Percentiles rank a stretch among this genome's conserved stretches.
Evolutionary conservation across 2,113 vertebrate genomes (phyloP).

Genomic region (Trogon surrucura): DNA sequence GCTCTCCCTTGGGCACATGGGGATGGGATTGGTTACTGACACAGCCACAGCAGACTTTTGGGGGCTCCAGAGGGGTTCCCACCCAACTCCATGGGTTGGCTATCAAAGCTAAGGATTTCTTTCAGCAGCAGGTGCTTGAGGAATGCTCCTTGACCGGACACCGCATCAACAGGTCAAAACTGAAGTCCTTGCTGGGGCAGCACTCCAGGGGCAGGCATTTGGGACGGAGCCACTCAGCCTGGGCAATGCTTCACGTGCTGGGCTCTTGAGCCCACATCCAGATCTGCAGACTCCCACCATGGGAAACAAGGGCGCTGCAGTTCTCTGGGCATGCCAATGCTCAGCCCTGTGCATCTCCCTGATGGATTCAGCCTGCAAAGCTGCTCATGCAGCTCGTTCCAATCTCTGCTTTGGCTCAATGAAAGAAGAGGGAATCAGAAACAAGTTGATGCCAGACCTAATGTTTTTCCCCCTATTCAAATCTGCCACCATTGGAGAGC

Average conservation of each 20-base stretch:
- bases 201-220: not conserved
- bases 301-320: not conserved
- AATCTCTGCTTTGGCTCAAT: not conserved
- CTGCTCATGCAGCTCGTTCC: not conserved
- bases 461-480: not conserved
- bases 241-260: not conserved
- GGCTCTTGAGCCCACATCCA: rapidly evolving
- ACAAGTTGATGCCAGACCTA: not conserved
- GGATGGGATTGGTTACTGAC: not conserved
- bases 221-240: rapidly evolving
- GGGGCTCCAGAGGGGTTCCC: not conserved
- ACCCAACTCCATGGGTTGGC: not conserved
- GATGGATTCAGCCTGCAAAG: not conserved
- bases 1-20: rapidly evolving
- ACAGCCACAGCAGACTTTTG: not conserved
- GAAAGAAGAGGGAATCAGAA: not conserved
- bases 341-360: not conserved
- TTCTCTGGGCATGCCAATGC: not conserved
- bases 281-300: not conserved
- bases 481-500: rapidly evolving
- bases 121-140: not conserved
- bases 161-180: not conserved
- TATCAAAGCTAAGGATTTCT: not conserved
- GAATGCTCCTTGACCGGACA: not conserved
- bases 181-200: not conserved